These are phyloP conservation scores for Trichogramma dendrolimi DNA, from an alignment of 2,888 invertebrate species.

Conservation along the genomic window DNA sequence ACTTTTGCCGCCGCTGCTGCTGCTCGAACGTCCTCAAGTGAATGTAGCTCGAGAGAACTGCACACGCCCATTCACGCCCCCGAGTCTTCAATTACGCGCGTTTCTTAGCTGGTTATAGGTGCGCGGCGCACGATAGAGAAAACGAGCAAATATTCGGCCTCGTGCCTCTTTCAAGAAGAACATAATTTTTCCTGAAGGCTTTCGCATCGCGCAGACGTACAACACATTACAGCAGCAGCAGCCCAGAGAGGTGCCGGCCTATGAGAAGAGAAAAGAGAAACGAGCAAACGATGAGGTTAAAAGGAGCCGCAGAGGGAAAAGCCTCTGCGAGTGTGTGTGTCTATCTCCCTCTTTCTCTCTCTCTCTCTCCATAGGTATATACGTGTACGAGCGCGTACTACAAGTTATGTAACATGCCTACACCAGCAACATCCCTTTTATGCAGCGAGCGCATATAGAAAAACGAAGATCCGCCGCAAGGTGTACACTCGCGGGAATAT, in stretches of 20 bases:
- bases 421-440: too few relatives aligned
- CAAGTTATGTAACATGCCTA: too few relatives aligned
- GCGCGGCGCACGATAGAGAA: constrained; percentile 27
- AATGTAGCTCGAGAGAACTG: too few relatives aligned
- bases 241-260: not conserved
- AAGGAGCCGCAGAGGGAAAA: constrained; percentile 26
- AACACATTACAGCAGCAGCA: not conserved
- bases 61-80: constrained; percentile 39
- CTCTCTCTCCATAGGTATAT: too few relatives aligned
- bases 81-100: constrained; percentile 42
- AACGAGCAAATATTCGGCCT: not conserved
- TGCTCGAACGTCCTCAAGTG: too few relatives aligned
- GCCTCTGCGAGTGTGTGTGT: constrained; percentile 26
- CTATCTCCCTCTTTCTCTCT: too few relatives aligned
- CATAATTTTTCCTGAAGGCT: constrained; percentile 18
- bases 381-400: too few relatives aligned
- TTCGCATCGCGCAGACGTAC: constrained; percentile 3
- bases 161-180: constrained; percentile 22
- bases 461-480: constrained; percentile 32
- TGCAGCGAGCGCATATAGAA: constrained; percentile 34
- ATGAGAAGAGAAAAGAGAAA: constrained; percentile 13
- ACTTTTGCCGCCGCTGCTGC: not conserved
- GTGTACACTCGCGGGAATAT: constrained; percentile 48
- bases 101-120: constrained; percentile 15
- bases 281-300: constrained; percentile 28